Evolutionary conservation across 2,113 vertebrate species (phyloP).

Genomic region (Gulo gulo): DNA sequence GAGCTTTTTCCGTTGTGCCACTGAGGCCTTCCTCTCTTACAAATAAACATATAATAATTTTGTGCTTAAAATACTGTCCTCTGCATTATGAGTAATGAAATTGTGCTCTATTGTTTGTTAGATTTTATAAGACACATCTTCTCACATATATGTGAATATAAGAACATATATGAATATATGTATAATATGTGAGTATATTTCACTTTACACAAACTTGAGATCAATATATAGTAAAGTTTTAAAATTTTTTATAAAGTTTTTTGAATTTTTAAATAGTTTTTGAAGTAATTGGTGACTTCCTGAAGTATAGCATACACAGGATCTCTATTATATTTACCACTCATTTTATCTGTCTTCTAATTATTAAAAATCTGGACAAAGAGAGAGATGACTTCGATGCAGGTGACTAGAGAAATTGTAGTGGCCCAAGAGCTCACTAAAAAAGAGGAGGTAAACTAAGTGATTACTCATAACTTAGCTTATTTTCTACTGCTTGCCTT

Average conservation of each 20-base stretch:
- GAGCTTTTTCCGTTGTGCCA: neutral
- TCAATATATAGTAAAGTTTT: neutral
- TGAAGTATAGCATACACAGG: neutral
- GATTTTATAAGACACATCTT: neutral
- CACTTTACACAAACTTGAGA: slow-evolving; percentile 8
- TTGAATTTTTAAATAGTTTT: neutral
- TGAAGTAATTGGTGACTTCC: slow-evolving; percentile 29
- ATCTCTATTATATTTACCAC: slow-evolving; percentile 14
- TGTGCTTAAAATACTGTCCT: slow-evolving; percentile 1
- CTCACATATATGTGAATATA: neutral
- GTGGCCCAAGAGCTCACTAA: neutral
- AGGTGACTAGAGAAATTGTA: neutral
- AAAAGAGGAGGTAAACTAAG: slow-evolving; percentile 1
- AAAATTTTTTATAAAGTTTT: neutral
- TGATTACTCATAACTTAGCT: neutral
- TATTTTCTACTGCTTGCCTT: neutral
- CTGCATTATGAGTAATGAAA: slow-evolving; percentile 23
- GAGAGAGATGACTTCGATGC: neutral
- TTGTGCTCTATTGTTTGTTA: neutral
- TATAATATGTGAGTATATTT: slow-evolving; percentile 6
- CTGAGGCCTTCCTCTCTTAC: neutral
- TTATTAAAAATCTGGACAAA: slow-evolving; percentile 39
- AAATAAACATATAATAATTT: neutral
- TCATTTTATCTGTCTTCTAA: slow-evolving; percentile 44
- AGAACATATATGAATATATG: neutral